Base-by-base conservation (phyloP, 2,797 vertebrate genomes). In the Thalassophryne amazonica region DNA sequence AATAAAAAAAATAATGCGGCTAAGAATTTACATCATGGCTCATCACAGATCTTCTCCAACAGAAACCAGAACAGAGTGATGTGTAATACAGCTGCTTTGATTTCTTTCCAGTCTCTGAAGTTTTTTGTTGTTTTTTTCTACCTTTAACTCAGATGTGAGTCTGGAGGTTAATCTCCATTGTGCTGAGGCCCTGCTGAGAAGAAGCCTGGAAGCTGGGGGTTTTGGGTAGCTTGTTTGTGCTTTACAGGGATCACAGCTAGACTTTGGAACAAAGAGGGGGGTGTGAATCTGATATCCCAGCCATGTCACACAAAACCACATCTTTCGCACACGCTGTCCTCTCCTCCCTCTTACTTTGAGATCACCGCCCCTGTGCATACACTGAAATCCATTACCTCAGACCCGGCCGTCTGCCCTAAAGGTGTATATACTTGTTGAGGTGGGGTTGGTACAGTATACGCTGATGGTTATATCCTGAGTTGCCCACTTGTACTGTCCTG, bases 231-330 rank as follows among this genome's bases (percentile, higher is more conserved):
- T 80, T 78, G 75, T 51, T 61, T 75, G 58, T 66, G 68, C 69
- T 77, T 63, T 73, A 57, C 39, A 69, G 65, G 41, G 66, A 69
- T 85, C 70, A 70, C 40, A 38, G 66, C 43, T 57, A 31, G 61
- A 73, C 63, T 71, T 28, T 27, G 65, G 65, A 75, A 89, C 86
- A 91, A 88, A 87, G 76, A 55, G 52, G 61, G 57, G 42, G 58
- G 65, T 60, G 74, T 66, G 69, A 91, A 90, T 70, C 76, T 41
- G 86, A 91, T 88, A 88, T 69, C 60, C 65, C 61, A 36, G 14
- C 51, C 16, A 67, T 80, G 78, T 87, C 85, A 62, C 67, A 62
- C 73, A 74, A 84, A 71, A 53, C 64, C 56, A 40, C 11, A n/a
- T 70, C 76, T 71, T 75, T 84, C 70, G 82, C 64, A 56, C 68